These are phyloP conservation scores for Cheilosia soror DNA, from an alignment of 2,888 invertebrate species.

Conservation along the genomic window DNA sequence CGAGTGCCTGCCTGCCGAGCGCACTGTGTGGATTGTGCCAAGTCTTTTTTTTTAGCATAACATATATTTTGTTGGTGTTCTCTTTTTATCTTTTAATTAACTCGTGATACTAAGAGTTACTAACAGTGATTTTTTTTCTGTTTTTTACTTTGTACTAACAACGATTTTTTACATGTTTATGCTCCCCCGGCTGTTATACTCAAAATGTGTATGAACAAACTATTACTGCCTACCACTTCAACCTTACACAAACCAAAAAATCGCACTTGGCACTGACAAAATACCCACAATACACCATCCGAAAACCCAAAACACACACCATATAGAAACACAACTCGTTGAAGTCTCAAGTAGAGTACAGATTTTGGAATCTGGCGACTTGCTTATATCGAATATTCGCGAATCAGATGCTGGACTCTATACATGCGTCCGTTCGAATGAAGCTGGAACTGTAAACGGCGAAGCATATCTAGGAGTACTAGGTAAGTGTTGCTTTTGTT, in stretches of 20 bases:
- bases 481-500: conserved; percentile 85
- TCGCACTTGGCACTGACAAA: conserved; percentile 62
- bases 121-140: conserved; percentile 62
- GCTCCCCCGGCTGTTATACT: conserved; percentile 40
- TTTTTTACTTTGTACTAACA: conserved; percentile 63
- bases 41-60: conserved; percentile 56
- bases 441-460: conserved; percentile 93
- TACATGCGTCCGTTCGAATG: conserved; percentile 94
- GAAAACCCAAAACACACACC: conserved; percentile 14
- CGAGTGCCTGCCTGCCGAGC: conserved; percentile 54
- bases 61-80: conserved; percentile 30
- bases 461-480: conserved; percentile 93
- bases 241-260: conserved; percentile 35
- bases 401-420: conserved; percentile 94
- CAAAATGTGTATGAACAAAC: conserved; percentile 51
- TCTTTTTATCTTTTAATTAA: conserved; percentile 71
- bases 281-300: conserved; percentile 11
- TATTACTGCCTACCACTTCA: conserved; percentile 38
- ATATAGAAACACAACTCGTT: conserved; percentile 86
- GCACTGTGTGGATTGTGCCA: conserved; percentile 45
- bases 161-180: conserved; percentile 58
- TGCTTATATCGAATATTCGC: conserved; percentile 93
- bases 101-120: conserved; percentile 69
- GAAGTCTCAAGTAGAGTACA: conserved; percentile 91
- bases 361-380: conserved; percentile 93